Evolutionary conservation across 2,888 invertebrate genomes (phyloP).

Genomic region (Limnephilus marmoratus): DNA sequence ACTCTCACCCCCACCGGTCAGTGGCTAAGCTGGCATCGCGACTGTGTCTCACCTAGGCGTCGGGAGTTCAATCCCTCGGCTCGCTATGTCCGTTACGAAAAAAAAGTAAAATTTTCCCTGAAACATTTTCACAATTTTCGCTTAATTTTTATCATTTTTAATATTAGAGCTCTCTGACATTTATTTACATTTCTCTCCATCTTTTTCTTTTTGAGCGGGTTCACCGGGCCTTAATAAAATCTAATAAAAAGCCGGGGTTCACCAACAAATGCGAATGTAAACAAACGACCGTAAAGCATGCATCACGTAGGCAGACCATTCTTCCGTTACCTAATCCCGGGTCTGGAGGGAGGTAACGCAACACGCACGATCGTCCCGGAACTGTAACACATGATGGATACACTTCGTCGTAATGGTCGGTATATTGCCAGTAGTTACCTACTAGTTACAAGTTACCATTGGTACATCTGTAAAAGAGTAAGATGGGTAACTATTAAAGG

Average conservation of each 20-base stretch:
- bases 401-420: slow-evolving; percentile 5
- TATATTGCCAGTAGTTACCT: neutral
- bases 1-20: too few species aligned
- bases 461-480: neutral
- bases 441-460: neutral
- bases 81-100: too few species aligned
- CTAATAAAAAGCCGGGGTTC: neutral
- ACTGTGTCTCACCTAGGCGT: too few species aligned
- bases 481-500: neutral
- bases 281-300: neutral
- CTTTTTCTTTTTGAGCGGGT: neutral
- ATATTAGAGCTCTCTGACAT: too few species aligned
- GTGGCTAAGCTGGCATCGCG: too few species aligned
- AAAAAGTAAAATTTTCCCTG: too few species aligned
- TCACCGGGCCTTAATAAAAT: neutral
- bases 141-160: too few species aligned
- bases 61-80: too few species aligned
- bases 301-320: slow-evolving; percentile 21
- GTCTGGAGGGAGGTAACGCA: slow-evolving; percentile 28
- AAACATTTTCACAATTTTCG: too few species aligned
- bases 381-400: slow-evolving; percentile 33
- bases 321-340: slow-evolving; percentile 24
- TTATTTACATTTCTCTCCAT: neutral
- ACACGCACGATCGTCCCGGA: slow-evolving; percentile 47
- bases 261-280: slow-evolving; percentile 6